Conservation (phyloP, 2,888 invertebrate genomes). For the Amphiduros pacificus region DNA sequence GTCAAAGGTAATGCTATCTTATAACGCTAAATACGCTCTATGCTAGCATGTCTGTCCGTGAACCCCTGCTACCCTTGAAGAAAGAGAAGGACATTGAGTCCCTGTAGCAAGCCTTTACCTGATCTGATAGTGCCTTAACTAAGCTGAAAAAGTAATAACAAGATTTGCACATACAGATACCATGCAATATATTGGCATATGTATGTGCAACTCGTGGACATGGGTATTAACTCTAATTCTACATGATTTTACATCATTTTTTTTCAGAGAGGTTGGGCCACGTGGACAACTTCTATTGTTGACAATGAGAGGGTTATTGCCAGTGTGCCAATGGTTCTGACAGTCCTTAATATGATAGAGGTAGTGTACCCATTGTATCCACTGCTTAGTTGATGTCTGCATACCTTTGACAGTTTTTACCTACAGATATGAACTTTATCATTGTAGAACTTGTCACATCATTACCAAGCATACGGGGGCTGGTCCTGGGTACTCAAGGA, state of each 20-base stretch:
- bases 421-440: background rate
- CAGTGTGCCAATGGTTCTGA: background rate
- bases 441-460: background rate
- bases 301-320: background rate
- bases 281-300: background rate
- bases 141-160: no score
- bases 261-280: background rate
- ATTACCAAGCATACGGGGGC: slow-evolving; percentile 1
- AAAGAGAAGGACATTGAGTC: no score
- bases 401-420: background rate
- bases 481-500: background rate
- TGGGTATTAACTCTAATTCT: no score
- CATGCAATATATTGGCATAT: no score
- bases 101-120: no score
- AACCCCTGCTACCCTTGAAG: no score
- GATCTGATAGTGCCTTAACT: no score
- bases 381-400: background rate
- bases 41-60: no score
- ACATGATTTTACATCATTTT: background rate
- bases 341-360: background rate
- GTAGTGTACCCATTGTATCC: background rate
- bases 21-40: background rate
- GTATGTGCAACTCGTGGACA: no score
- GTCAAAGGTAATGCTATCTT: background rate
- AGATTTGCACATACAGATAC: no score